Percentiles rank a stretch among this genome's conserved stretches.
These are phyloP conservation scores for Petrocephalus zakoni DNA, from an alignment of 2,113 vertebrate species.

Conservation along the genomic window DNA sequence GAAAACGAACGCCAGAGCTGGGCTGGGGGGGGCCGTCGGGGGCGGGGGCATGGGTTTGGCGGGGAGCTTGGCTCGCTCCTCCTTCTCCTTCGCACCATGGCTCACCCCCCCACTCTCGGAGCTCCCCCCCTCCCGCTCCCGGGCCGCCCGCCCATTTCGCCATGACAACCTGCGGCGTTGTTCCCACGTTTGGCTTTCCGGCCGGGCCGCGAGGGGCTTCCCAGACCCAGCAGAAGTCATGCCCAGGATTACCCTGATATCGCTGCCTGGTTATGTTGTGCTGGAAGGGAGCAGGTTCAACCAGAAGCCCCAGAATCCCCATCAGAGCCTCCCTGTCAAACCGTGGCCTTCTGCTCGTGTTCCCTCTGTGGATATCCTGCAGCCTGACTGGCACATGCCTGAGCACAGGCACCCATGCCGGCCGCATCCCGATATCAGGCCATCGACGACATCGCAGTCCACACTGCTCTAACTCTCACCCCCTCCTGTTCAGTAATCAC, in stretches of 20 bases:
- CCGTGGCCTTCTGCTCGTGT: neutral
- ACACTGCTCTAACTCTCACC: neutral
- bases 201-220: neutral
- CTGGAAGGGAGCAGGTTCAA: neutral
- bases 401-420: neutral
- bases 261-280: neutral
- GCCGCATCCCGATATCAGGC: neutral
- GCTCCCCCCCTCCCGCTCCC: no score
- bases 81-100: neutral
- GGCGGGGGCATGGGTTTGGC: neutral
- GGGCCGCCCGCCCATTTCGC: neutral
- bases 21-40: neutral
- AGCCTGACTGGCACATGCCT: neutral
- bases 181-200: neutral
- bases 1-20: neutral
- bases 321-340: neutral
- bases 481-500: neutral
- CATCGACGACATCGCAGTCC: neutral
- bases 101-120: neutral
- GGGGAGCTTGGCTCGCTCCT: neutral
- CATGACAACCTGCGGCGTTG: neutral
- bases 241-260: neutral
- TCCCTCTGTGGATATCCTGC: neutral
- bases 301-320: neutral
- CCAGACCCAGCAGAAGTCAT: neutral